Base-by-base conservation (phyloP, 2,797 vertebrate species). In the Pseudochromis fuscus region DNA sequence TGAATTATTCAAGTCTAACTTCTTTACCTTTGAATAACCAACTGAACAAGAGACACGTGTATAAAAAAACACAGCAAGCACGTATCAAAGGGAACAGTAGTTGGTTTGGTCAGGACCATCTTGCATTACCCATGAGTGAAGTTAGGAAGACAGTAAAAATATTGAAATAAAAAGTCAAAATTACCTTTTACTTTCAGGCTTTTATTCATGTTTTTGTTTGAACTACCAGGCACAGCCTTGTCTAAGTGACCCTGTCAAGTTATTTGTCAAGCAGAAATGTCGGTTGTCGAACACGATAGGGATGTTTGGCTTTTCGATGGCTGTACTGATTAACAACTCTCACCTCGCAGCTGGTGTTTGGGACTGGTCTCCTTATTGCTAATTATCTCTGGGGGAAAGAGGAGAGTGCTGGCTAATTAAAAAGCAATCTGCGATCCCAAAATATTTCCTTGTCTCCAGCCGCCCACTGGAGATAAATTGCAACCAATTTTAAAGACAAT, bases 381-480 rank as follows among this genome's bases (percentile, higher is more conserved):
- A 85, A 91, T 91, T 83, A 91, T 88, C 84, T 87, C 77, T 52
- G 50, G 79, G n/a, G 75, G 83, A 83, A 56, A 82, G 71, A 79
- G 67, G 75, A 73, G 63, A 83, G 77, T 58, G 79, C 81, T 84
- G 73, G 77, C 77, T 85, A 83, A 93, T 93, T 92, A 91, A 89
- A 94, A 91, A 77, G 77, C 89, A 90, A 88, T 91, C 88, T 83
- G 80, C 84, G 77, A 69, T 84, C 85, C 83, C 53, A 77, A 87
- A 89, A 89, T 88, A 88, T 89, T 85, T 88, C 71, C 67, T 77
- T 37, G 49, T 77, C 63, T 81, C 25, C 31, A 58, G 62, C 69
- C 67, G 79, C 77, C 68, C 73, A 37, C 64, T 35, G 60, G 55
- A 74, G 69, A 85, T 53, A 30, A 57, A 65, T 24, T 48, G 15